These are phyloP conservation scores for Sarcophaga carnaria DNA, from an alignment of 2,888 invertebrate species.

Conservation along the genomic window DNA sequence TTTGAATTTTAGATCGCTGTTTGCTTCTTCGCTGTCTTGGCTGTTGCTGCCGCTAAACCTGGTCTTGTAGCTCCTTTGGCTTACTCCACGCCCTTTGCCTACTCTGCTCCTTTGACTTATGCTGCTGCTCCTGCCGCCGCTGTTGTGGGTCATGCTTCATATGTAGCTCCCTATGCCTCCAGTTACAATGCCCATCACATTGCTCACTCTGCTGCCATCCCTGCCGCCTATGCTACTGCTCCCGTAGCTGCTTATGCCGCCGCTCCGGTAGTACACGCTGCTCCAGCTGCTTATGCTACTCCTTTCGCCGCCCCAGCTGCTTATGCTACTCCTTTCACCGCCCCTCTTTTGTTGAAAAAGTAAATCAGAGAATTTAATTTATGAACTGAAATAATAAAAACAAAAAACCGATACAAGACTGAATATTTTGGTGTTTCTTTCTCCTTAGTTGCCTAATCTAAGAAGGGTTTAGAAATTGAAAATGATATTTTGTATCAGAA, in stretches of 20 bases:
- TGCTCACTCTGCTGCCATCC: no score
- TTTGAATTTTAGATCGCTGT: constrained; percentile 73
- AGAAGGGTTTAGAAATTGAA: no score
- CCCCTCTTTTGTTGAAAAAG: no score
- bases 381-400: no score
- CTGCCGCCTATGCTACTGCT: no score
- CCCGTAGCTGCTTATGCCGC: constrained; percentile 72
- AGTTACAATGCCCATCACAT: no score
- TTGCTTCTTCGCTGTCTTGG: constrained; percentile 76
- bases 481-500: no score
- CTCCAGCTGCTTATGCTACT: constrained; percentile 55
- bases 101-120: constrained; percentile 64
- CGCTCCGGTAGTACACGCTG: constrained; percentile 68
- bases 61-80: constrained; percentile 71
- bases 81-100: constrained; percentile 65
- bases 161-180: constrained; percentile 76
- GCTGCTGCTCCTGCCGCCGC: constrained; percentile 67
- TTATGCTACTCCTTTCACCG: no score
- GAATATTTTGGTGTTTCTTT: no score
- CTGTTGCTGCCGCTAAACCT: constrained; percentile 73
- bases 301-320: constrained; percentile 50
- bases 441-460: no score
- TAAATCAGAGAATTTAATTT: no score
- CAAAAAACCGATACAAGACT: no score
- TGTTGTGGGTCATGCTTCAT: constrained; percentile 75